Conservation (phyloP, 2,113 vertebrate species). For the Collichthys lucidus region DNA sequence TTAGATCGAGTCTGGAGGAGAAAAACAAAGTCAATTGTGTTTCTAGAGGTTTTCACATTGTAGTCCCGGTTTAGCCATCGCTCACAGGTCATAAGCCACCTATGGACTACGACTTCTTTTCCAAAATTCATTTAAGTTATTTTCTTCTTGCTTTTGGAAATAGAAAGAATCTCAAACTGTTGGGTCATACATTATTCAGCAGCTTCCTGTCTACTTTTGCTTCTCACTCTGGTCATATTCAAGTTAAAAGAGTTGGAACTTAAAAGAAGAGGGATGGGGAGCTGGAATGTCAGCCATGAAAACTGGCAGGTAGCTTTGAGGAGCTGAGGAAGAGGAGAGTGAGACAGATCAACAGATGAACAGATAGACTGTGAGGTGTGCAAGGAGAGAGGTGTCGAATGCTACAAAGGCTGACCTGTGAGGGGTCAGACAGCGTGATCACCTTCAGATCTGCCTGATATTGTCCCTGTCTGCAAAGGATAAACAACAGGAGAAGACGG, state of each 20-base stretch:
- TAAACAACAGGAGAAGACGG: neutral
- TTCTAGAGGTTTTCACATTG: neutral
- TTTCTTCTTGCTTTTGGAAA: constrained; percentile 62
- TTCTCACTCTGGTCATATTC: constrained; percentile 59
- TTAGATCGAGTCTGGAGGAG: neutral
- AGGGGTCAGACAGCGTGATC: constrained; percentile 23
- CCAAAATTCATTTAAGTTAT: constrained; percentile 43
- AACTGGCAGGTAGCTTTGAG: constrained; percentile 62
- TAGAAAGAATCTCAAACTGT: constrained; percentile 56
- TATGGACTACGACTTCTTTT: neutral
- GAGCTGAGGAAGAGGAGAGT: constrained; percentile 16
- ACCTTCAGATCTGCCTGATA: constrained; percentile 27
- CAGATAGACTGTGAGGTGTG: constrained; percentile 2
- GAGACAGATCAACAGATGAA: constrained; percentile 27
- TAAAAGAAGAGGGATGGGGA: constrained; percentile 55
- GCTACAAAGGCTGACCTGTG: constrained; percentile 45
- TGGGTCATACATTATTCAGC: constrained; percentile 74
- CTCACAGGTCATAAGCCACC: constrained; percentile 15
- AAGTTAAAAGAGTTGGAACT: constrained; percentile 68
- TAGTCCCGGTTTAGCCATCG: neutral
- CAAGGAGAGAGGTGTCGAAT: constrained; percentile 8
- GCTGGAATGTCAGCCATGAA: constrained; percentile 47
- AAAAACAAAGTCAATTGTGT: neutral
- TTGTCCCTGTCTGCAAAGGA: neutral
- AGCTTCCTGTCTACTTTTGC: constrained; percentile 57